A percentile compares a stretch with the other conserved stretches of the same genome.
Conservation (phyloP, 2,888 invertebrate species). For the Molanna angustata region DNA sequence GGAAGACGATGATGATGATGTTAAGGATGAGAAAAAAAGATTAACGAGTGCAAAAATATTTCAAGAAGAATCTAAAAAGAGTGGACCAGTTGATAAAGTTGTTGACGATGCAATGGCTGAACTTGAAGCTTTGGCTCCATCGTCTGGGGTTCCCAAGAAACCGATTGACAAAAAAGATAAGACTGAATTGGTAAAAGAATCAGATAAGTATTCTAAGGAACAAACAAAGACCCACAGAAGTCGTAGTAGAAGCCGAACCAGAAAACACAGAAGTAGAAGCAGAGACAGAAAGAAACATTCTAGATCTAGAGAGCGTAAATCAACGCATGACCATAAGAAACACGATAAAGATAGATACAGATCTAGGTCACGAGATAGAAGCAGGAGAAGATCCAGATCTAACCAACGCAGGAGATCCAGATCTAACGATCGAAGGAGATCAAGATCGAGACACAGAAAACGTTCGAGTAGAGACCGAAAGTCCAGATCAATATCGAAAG, state of each 20-base stretch:
- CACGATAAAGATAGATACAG: constrained; percentile 35
- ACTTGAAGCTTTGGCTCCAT: constrained; percentile 80
- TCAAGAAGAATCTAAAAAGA: constrained; percentile 41
- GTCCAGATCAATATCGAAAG: constrained; percentile 28
- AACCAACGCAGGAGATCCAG: constrained; percentile 36
- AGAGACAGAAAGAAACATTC: constrained; percentile 33
- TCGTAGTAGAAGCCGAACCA: constrained; percentile 36
- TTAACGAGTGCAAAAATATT: constrained; percentile 49
- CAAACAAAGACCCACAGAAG: constrained; percentile 36
- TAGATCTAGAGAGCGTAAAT: constrained; percentile 33
- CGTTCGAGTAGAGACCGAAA: constrained; percentile 37
- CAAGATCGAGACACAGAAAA: constrained; percentile 35
- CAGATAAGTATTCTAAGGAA: constrained; percentile 36
- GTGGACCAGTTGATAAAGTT: constrained; percentile 44
- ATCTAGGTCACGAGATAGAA: constrained; percentile 39
- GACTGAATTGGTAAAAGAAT: constrained; percentile 35
- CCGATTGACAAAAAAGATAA: constrained; percentile 36
- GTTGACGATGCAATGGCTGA: constrained; percentile 85
- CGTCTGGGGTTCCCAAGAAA: constrained; percentile 36
- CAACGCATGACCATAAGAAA: constrained; percentile 11
- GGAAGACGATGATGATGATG: constrained; percentile 45
- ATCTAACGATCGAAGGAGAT: constrained; percentile 34
- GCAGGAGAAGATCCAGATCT: constrained; percentile 38
- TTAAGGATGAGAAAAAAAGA: constrained; percentile 40
- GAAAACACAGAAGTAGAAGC: constrained; percentile 36